phyloP scores from a whole-genome alignment of 2,113 vertebrate species.

The Daboia siamensis region DNA sequence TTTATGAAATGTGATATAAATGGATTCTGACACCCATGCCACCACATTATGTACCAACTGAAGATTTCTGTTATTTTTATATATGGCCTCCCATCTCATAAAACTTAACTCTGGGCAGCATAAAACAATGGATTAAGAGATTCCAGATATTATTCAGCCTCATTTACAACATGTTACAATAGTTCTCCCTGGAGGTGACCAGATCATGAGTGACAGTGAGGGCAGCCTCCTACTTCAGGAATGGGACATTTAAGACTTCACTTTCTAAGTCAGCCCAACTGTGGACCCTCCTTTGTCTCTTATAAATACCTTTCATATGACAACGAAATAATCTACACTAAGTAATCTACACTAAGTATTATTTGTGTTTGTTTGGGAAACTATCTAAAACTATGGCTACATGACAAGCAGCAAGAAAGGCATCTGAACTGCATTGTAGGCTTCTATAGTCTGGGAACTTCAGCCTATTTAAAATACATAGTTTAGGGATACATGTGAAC shows the following conservation, averaged over 20 bases:
- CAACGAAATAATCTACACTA: not conserved
- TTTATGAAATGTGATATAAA: no score
- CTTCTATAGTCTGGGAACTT: not conserved
- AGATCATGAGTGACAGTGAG: not conserved
- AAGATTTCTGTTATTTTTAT: not conserved
- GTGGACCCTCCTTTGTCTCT: not conserved
- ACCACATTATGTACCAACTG: not conserved
- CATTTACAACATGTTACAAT: not conserved
- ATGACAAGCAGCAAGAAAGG: not conserved
- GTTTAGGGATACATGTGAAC: not conserved
- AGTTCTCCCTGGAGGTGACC: not conserved
- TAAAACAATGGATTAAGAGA: no score
- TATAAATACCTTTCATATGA: not conserved
- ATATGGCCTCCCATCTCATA: no score
- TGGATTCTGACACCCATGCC: no score
- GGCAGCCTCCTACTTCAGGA: not conserved
- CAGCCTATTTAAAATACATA: not conserved
- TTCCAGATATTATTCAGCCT: not conserved
- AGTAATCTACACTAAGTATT: not conserved
- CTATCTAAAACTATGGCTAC: not conserved
- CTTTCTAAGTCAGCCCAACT: not conserved
- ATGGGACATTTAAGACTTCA: not conserved
- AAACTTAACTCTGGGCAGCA: no score
- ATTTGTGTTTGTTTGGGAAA: not conserved
- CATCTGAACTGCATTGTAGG: not conserved